Evolutionary conservation across 2,797 vertebrate species (phyloP), one percentile per base, ranked within the genome.

Genomic region (Argya squamiceps): DNA sequence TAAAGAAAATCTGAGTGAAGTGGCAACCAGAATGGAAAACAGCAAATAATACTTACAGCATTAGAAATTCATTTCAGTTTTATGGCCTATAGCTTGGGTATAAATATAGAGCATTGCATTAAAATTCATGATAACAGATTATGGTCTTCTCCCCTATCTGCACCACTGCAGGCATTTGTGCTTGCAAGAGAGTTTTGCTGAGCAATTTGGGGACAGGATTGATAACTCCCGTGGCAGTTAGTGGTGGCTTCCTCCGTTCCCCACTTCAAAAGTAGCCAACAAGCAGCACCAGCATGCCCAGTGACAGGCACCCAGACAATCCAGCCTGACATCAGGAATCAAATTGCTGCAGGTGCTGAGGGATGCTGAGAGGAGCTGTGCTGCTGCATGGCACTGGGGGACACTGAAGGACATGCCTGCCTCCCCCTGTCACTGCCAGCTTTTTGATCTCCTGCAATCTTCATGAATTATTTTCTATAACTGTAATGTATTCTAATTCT

Each of bases 51-150:
- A 88, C 81, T 77, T 71, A 93, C 29, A 88, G 75, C 88, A 73
- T 93, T 95, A 88, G 96, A 92, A 95, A 93, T 93, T 96, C 49
- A 87, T 95, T 96, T 89, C 83, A 67, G 50, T 87, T 92, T 96
- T 96, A 96, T 94, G 80, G 90, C 91, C 86, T 89, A 80, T 65
- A 89, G 47, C 93, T 94, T 93, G 80, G 77, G 73, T 93, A 88
- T 95, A 96, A 97, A 96, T 95, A 95, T 94, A 94, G 93, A 92
- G 67, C 69, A 77, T 85, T 92, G 55, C 89, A 95, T 96, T 96
- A 96, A 96, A 95, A 95, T 97, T 96, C 59, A 94, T 96, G 89
- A 87, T 92, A 96, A 87, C 85, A 93, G 92, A 93, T 96, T 91
- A 76, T 68, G 84, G 63, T 87, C 55, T 92, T 93, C 81, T 77